Conservation (phyloP, 2,888 invertebrate species). For the Ectemnius continuus region DNA sequence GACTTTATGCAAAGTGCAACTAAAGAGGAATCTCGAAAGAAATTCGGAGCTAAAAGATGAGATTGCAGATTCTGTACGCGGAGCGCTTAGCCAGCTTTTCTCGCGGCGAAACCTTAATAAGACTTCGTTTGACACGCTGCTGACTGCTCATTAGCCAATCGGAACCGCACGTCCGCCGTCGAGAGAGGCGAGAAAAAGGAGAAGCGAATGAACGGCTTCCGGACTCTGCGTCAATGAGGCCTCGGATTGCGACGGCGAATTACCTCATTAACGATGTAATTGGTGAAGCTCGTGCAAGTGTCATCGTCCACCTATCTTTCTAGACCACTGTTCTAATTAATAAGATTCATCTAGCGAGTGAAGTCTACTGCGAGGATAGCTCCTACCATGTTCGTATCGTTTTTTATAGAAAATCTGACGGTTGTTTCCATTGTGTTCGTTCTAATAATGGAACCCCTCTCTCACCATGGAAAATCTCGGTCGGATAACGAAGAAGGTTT, state of each 20-base stretch:
- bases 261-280: conserved; percentile 48
- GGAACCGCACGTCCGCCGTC: conserved; percentile 26
- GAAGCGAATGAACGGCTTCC: conserved; percentile 22
- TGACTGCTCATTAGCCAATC: conserved; percentile 52
- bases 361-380: not conserved
- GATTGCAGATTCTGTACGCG: conserved; percentile 5
- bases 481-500: no score
- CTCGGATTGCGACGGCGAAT: conserved; percentile 38
- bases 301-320: conserved; percentile 8
- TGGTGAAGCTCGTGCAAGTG: conserved; percentile 25
- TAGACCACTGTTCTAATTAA: conserved; percentile 20
- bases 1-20: no score
- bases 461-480: no score
- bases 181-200: conserved; percentile 30
- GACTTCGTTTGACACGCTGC: conserved; percentile 28
- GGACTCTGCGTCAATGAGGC: conserved; percentile 28
- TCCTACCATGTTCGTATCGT: no score
- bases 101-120: conserved; percentile 34
- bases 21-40: not conserved
- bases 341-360: conserved; percentile 16
- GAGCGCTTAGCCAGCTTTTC: conserved; percentile 8
- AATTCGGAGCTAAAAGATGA: not conserved
- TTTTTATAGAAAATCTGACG: no score
- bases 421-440: no score
- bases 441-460: no score